Evolutionary conservation across 2,888 invertebrate genomes (phyloP), one percentile per base, ranked within the genome.

Genomic region (Notodonta dromedarius): DNA sequence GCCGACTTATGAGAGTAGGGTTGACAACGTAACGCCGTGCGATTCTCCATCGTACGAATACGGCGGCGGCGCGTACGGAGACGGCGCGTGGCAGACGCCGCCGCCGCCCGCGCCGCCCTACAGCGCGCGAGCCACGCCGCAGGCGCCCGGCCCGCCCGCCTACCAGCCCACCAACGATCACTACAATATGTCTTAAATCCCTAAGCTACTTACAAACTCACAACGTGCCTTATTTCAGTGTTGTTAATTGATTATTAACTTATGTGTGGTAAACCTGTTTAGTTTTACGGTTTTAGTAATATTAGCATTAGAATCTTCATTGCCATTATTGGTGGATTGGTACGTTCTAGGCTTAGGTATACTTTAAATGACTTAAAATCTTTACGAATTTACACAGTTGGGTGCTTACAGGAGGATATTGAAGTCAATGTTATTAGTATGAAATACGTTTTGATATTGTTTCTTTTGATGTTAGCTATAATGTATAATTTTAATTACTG

Each of bases 61-160:
- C 60, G 79, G 80, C 60, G 80, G 76, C 5, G 52, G 67, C 11
- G 84, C 79, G 39, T 90, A 71, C 56, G 72, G 74, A 42, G 85
- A 79, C 9, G 78, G 67, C 11, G 84, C 79, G 39, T 90, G 91
- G 91, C 86, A 84, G 76, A 79, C 84, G 69, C 91, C 91, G 58
- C 90, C 91, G 62, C 89, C 90, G 55, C 91, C 90, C 54, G 90
- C 90, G 70, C 90, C 90, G 4, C 90, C 91, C 0, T 90, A 90
- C 80, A 80, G 82, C 71, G 85, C 90, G 42, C 84, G 90, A 61
- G 90, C 88, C 58, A 90, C 90, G 6, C 91, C 91, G 57, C 93
- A 91, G 66, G 90, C 93, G 53, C 91, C 93, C 51, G 93, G 93
- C 69, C 93, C 93, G 54, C 93, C 93, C 51, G 93, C 91, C 2